These are phyloP conservation scores for Erpetoichthys calabaricus DNA, from an alignment of 2,797 vertebrate genomes.

Conservation along the genomic window DNA sequence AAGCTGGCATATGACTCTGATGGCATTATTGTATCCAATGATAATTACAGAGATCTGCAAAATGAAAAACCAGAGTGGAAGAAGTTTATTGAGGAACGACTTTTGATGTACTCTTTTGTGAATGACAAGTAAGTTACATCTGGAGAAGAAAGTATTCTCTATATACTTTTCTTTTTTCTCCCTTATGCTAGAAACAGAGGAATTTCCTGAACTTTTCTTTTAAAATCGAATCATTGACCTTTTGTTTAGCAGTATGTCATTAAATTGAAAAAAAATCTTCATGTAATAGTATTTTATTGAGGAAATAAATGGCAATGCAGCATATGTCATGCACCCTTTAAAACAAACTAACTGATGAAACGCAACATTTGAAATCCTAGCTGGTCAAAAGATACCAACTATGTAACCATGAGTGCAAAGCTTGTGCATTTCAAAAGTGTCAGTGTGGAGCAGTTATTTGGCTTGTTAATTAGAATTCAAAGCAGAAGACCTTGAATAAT, in stretches of 20 bases:
- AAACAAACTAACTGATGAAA: too few species aligned
- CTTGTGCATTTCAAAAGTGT: too few species aligned
- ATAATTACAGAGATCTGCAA: slow-evolving; percentile 96
- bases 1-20: slow-evolving; percentile 95
- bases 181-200: slow-evolving; percentile 7
- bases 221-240: slow-evolving; percentile 6
- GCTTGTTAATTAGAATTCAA: too few species aligned
- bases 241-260: slow-evolving; percentile 6
- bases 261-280: slow-evolving; percentile 3
- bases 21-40: slow-evolving; percentile 96
- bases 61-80: slow-evolving; percentile 98
- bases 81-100: slow-evolving; percentile 95
- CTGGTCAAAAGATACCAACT: too few species aligned
- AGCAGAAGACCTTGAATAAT: too few species aligned
- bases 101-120: slow-evolving; percentile 98
- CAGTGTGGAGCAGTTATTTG: too few species aligned
- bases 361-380: too few species aligned
- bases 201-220: slow-evolving; percentile 15
- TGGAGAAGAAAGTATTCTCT: slow-evolving; percentile 10
- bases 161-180: slow-evolving; percentile 6
- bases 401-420: too few species aligned
- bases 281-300: not conserved
- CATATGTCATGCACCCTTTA: too few species aligned
- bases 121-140: slow-evolving; percentile 83
- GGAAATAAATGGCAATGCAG: too few species aligned